A percentile compares a stretch with the other conserved stretches of the same genome.
phyloP scores from a whole-genome alignment of 2,113 vertebrate genomes.

The Zootoca vivipara region DNA sequence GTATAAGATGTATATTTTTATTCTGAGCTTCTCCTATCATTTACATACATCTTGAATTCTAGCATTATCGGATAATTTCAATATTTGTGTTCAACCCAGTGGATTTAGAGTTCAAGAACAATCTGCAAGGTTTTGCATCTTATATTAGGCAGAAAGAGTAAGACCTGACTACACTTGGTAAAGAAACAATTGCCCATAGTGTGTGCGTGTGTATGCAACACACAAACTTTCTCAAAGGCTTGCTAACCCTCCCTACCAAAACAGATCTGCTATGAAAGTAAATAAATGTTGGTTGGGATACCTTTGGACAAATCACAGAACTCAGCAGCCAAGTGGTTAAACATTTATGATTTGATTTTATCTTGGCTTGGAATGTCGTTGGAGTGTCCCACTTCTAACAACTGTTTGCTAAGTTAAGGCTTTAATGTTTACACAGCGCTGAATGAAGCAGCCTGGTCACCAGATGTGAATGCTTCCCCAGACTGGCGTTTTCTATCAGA shows the following conservation, averaged over 20 bases:
- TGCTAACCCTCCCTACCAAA: slow-evolving; percentile 54
- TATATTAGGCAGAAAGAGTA: slow-evolving; percentile 47
- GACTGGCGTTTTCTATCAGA: slow-evolving; percentile 83
- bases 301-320: slow-evolving; percentile 78
- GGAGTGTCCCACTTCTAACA: slow-evolving; percentile 89
- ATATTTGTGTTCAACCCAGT: slow-evolving; percentile 33
- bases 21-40: slow-evolving; percentile 41
- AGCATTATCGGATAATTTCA: background rate
- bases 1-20: slow-evolving; percentile 28
- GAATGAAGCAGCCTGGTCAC: slow-evolving; percentile 90
- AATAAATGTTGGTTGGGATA: slow-evolving; percentile 73
- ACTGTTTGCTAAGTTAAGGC: slow-evolving; percentile 91
- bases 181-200: slow-evolving; percentile 57
- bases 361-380: slow-evolving; percentile 85
- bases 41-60: slow-evolving; percentile 3
- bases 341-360: slow-evolving; percentile 90
- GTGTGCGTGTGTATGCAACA: slow-evolving; percentile 23
- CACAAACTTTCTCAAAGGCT: slow-evolving; percentile 56
- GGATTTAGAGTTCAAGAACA: slow-evolving; percentile 64
- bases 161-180: slow-evolving; percentile 27
- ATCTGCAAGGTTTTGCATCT: slow-evolving; percentile 64
- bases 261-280: slow-evolving; percentile 68
- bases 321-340: slow-evolving; percentile 88
- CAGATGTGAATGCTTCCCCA: slow-evolving; percentile 87
- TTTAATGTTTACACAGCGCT: slow-evolving; percentile 88